Percentiles rank a stretch among this genome's conserved stretches.
phyloP scores from a whole-genome alignment of 2,113 vertebrate species.

The Archocentrus centrarchus region DNA sequence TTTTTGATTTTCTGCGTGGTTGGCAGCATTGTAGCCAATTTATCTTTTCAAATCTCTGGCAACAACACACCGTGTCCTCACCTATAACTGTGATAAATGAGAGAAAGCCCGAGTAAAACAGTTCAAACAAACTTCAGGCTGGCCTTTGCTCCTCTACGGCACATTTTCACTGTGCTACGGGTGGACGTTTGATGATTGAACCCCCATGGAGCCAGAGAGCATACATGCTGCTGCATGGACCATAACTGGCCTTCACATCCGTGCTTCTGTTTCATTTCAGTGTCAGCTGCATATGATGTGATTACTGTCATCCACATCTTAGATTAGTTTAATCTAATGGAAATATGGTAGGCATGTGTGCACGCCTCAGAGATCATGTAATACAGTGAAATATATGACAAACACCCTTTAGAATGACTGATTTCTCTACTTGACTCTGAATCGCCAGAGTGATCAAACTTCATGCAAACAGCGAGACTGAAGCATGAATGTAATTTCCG shows the following conservation, averaged over 20 bases:
- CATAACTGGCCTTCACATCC: background rate
- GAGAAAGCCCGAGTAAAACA: background rate
- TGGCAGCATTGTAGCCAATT: background rate
- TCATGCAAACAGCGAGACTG: constrained; percentile 11
- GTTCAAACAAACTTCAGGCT: background rate
- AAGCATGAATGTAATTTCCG: background rate
- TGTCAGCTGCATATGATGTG: background rate
- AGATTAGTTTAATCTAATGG: constrained; percentile 13
- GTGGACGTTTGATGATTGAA: background rate
- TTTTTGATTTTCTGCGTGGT: background rate
- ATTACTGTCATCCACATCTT: constrained; percentile 3
- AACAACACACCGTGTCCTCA: background rate
- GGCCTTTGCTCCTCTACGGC: background rate
- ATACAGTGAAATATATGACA: background rate
- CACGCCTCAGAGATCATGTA: background rate
- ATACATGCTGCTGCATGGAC: background rate
- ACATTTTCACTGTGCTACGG: background rate
- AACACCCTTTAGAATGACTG: constrained; percentile 1
- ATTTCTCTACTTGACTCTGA: constrained; percentile 18
- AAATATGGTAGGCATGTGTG: background rate
- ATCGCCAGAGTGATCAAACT: constrained; percentile 26
- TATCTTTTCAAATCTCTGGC: background rate
- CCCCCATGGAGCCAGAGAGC: background rate
- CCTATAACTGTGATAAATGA: constrained; percentile 7
- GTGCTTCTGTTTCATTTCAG: background rate